Conservation (phyloP, 2,888 invertebrate genomes). For the Mimachlamys varia region DNA sequence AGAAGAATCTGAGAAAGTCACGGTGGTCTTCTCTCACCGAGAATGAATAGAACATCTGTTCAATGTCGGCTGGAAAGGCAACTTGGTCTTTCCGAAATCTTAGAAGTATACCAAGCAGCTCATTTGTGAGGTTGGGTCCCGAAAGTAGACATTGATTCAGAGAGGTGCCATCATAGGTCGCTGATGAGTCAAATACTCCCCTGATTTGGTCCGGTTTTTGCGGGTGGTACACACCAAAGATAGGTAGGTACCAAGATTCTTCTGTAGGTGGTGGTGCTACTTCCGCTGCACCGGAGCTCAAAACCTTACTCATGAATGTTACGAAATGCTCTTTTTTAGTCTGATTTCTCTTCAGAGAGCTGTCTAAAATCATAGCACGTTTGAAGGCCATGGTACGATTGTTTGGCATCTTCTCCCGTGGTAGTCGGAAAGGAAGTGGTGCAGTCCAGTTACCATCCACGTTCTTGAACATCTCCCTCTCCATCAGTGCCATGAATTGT, state of each 20-base stretch:
- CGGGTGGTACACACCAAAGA: conserved; percentile 51
- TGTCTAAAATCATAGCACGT: conserved; percentile 41
- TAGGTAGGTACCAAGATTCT: conserved; percentile 56
- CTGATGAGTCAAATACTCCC: conserved; percentile 54
- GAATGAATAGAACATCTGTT: conserved; percentile 56
- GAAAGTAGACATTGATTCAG: no score
- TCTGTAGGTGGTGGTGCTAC: conserved; percentile 41
- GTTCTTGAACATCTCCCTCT: conserved; percentile 39
- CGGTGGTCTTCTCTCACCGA: conserved; percentile 45
- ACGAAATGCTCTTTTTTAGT: conserved; percentile 47
- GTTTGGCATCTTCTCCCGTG: conserved; percentile 42
- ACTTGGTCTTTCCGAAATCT: conserved; percentile 49
- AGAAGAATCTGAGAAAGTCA: conserved; percentile 53
- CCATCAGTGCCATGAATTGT: conserved; percentile 50
- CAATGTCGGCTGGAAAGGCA: conserved; percentile 52
- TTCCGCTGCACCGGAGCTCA: no score
- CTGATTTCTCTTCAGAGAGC: conserved; percentile 39
- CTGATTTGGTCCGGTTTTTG: conserved; percentile 45
- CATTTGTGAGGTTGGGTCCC: no score
- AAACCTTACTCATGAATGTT: conserved; percentile 49
- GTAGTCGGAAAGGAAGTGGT: conserved; percentile 47
- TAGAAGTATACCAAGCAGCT: conserved; percentile 46
- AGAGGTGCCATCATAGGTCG: conserved; percentile 42
- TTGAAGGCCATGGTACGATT: conserved; percentile 44
- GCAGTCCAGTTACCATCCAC: conserved; percentile 48